phyloP scores from a whole-genome alignment of 2,888 invertebrate species.

The Chrysolina haemoptera region DNA sequence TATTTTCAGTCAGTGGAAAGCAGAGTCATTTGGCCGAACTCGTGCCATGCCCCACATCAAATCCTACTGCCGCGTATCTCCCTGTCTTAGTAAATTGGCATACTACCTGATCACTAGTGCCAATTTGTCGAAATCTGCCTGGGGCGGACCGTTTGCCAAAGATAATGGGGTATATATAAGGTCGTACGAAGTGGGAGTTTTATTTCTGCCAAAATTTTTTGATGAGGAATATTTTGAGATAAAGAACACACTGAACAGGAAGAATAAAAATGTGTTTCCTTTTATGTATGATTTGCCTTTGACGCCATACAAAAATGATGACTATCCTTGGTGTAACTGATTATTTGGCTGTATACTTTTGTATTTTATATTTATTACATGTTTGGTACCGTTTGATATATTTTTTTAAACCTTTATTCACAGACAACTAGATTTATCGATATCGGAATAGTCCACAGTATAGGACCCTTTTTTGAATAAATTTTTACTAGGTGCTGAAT shows the following conservation, averaged over 20 bases:
- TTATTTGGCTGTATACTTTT: neutral
- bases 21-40: constrained; percentile 78
- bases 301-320: constrained; percentile 77
- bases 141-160: constrained; percentile 83
- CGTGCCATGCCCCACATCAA: constrained; percentile 97
- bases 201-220: constrained; percentile 88
- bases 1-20: constrained; percentile 85
- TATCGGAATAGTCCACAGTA: too few relatives aligned
- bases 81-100: constrained; percentile 77
- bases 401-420: too few relatives aligned
- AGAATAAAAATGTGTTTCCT: constrained; percentile 71
- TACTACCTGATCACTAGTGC: constrained; percentile 94
- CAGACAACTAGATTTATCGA: too few relatives aligned
- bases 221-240: constrained; percentile 74
- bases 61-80: constrained; percentile 85
- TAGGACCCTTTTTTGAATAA: too few relatives aligned
- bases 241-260: constrained; percentile 53
- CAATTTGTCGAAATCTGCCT: constrained; percentile 97
- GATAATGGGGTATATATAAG: constrained; percentile 74
- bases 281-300: constrained; percentile 90
- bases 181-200: constrained; percentile 93
- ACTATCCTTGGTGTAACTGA: constrained; percentile 75
- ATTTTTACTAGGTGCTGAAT: too few relatives aligned
- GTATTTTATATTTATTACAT: constrained; percentile 10
- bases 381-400: neutral